These are phyloP conservation scores for Pharmacophagus antenor DNA, from an alignment of 2,888 invertebrate species.

Conservation along the genomic window DNA sequence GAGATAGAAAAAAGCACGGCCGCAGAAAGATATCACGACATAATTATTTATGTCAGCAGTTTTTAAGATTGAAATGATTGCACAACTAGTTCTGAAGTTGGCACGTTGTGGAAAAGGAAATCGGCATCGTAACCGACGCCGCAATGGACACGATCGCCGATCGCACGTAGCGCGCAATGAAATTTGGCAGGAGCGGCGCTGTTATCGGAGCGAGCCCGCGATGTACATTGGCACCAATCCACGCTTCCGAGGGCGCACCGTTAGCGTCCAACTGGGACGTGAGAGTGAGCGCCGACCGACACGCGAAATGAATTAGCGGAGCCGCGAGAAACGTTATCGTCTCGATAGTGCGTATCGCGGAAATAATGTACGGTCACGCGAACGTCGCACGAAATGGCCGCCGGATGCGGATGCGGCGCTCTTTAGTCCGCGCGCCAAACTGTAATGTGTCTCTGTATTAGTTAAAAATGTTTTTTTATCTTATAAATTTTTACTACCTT, in stretches of 20 bases:
- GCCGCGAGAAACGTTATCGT: conserved; percentile 15
- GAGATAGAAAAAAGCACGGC: too few relatives aligned
- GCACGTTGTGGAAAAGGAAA: too few relatives aligned
- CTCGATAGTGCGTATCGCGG: conserved; percentile 12
- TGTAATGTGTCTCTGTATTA: not conserved
- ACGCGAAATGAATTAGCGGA: conserved; percentile 24
- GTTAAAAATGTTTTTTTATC: not conserved
- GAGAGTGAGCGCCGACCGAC: conserved; percentile 27
- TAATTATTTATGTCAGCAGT: too few relatives aligned
- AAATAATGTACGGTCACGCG: conserved; percentile 18
- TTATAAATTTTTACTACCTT: too few relatives aligned
- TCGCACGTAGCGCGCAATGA: conserved; percentile 52
- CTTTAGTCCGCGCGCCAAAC: not conserved
- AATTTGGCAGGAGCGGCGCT: conserved; percentile 61
- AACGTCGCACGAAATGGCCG: not conserved
- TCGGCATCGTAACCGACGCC: too few relatives aligned
- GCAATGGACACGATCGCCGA: conserved; percentile 41
- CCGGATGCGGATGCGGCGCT: too few relatives aligned
- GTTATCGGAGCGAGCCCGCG: conserved; percentile 47
- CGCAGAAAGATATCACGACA: too few relatives aligned
- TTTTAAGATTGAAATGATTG: too few relatives aligned
- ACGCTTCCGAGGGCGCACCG: conserved; percentile 36
- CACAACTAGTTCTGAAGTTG: too few relatives aligned
- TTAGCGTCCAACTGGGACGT: conserved; percentile 29
- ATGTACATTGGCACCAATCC: conserved; percentile 42